Evolutionary conservation across 2,113 vertebrate genomes (phyloP), one percentile per base, ranked within the genome.

Genomic region (Dermatemys mawii): DNA sequence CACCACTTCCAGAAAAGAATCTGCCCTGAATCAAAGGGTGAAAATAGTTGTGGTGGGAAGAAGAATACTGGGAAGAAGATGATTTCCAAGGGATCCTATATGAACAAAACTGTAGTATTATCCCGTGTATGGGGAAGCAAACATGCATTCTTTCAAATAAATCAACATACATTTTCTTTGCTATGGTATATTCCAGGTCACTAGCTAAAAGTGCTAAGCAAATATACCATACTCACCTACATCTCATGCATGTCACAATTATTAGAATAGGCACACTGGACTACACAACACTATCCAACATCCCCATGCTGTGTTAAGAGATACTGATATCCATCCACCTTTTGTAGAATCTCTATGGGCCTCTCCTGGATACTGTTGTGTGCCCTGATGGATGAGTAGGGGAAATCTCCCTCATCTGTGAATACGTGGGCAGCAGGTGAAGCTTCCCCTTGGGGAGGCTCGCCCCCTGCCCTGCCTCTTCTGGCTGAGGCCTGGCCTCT

Each of bases 81-180:
- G 11, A 2, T 29, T 84, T 63, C 35, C 17, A 70, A 73, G 89
- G 5, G 13, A 70, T 70, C 63, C 63, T 38, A 38, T 22, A 70
- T 70, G 51, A 88, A 50, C 4, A 91, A 83, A 90, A 4, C 26
- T 75, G 5, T 22, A 75, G 11, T 38, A 35, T 1, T 38, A 1
- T 70, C 3, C 2, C 3, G 1, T 83, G 7, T 21, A 75, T 54
- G 90, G 57, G 17, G 21, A 83, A 81, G 11, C 0, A 0, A 50
- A 3, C 50, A 50, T 50, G 5, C 81, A 7, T 86, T 86, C 46
- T 88, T 38, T 3, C 5, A 70, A 67, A 5, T 44, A 83, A 54
- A 54, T 1, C 46, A 78, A 24, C 11, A 82, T 88, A 44, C 3
- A 50, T 67, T 91, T 90, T 54, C 50, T 8, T 7, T 81, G 16